Evolutionary conservation across 2,113 vertebrate species (phyloP).

Genomic region (Notiomystis cincta): DNA sequence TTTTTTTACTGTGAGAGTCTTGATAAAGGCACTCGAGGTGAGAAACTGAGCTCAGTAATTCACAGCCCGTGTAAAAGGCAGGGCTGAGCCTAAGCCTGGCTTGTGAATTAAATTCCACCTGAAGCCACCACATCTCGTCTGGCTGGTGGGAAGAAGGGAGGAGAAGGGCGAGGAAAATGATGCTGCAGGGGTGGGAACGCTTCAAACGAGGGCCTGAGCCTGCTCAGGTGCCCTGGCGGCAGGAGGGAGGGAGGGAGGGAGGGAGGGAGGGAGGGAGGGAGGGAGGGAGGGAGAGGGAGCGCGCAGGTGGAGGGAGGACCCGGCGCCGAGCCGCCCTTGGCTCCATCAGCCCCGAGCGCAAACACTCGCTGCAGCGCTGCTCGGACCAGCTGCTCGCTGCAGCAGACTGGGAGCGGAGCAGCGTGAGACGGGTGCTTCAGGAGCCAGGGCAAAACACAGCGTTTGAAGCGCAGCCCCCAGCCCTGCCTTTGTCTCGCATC

Average conservation of each 20-base stretch:
- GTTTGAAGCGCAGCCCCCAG: conserved; percentile 22
- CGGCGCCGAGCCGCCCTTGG: not conserved
- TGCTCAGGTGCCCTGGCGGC: not conserved
- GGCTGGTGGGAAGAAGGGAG: not conserved
- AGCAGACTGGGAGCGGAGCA: conserved; percentile 36
- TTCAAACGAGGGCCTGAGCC: accelerated
- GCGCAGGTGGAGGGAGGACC: not conserved
- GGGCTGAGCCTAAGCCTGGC: not conserved
- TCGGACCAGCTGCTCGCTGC: conserved; percentile 34
- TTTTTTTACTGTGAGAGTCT: not conserved
- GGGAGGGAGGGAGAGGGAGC: not conserved
- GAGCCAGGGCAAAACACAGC: conserved; percentile 3
- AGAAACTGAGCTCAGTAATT: not conserved
- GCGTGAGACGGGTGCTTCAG: not conserved
- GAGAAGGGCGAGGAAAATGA: not conserved
- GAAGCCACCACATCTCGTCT: not conserved
- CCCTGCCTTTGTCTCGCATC: not conserved
- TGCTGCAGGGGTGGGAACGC: not conserved
- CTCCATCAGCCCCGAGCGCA: not conserved
- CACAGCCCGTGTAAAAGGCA: not conserved
- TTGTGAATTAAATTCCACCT: not conserved
- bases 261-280: not conserved
- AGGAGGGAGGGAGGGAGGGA: not conserved
- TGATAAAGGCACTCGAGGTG: not conserved
- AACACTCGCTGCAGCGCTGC: not conserved